phyloP scores from a whole-genome alignment of 1,140 invertebrate genomes.

The Helicorthomorpha holstii region DNA sequence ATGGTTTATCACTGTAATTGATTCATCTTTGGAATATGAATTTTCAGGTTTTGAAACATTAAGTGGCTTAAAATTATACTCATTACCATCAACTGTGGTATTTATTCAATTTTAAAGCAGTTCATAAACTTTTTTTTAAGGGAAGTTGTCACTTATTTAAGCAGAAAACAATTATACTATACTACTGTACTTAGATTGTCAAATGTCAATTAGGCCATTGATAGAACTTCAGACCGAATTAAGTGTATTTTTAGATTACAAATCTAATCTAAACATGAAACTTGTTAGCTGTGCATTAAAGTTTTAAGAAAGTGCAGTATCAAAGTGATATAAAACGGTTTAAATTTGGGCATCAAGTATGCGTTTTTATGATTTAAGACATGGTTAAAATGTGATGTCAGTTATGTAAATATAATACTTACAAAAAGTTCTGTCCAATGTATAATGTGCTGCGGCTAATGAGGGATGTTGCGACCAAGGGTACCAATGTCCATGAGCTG shows the following conservation, averaged over 20 bases:
- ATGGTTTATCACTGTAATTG: too few relatives aligned
- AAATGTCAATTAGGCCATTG: neutral
- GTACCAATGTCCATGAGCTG: neutral
- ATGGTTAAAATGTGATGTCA: neutral
- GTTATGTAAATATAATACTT: neutral
- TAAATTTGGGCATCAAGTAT: too few relatives aligned
- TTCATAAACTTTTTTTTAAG: too few relatives aligned
- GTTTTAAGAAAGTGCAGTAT: neutral
- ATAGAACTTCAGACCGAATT: neutral
- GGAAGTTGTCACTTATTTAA: too few relatives aligned
- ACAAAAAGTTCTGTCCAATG: neutral
- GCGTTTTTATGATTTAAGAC: neutral
- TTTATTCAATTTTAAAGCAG: too few relatives aligned
- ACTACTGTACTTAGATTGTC: too few relatives aligned
- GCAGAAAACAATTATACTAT: too few relatives aligned
- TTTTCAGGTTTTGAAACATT: too few relatives aligned
- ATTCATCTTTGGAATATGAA: too few relatives aligned
- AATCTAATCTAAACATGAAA: neutral
- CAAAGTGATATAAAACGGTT: too few relatives aligned
- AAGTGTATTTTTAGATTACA: neutral
- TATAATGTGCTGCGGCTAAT: neutral
- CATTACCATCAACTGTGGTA: too few relatives aligned
- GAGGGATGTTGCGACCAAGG: neutral
- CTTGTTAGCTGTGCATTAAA: neutral
- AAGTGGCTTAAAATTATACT: too few relatives aligned